These are phyloP conservation scores for Amblyjoppa proteus DNA, from an alignment of 2,888 invertebrate genomes.

Conservation along the genomic window DNA sequence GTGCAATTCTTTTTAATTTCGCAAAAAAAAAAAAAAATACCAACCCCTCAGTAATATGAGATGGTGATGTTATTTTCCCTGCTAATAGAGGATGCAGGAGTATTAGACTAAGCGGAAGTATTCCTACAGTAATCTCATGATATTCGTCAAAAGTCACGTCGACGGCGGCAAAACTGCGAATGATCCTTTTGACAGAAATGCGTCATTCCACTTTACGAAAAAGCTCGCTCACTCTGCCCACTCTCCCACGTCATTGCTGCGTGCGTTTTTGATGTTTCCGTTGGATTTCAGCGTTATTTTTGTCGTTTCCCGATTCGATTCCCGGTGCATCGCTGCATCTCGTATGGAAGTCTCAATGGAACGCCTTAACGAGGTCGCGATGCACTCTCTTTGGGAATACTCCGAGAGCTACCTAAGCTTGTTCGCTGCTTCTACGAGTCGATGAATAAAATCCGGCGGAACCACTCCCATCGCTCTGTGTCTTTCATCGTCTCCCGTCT, in stretches of 20 bases:
- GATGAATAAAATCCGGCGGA: slow-evolving; percentile 55
- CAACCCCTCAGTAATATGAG: no score
- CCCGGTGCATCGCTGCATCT: neutral
- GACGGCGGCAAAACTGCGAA: no score
- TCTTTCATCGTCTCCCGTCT: slow-evolving; percentile 30
- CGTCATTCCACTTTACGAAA: no score
- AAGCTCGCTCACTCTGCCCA: neutral
- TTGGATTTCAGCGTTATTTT: neutral
- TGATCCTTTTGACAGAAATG: no score
- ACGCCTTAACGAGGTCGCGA: slow-evolving; percentile 61
- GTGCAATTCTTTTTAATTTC: no score
- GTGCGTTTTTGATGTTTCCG: neutral
- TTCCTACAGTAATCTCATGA: no score
- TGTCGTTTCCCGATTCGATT: slow-evolving; percentile 1
- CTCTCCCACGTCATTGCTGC: neutral
- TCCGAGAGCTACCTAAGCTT: slow-evolving; percentile 57
- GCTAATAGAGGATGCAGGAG: no score
- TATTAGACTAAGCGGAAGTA: no score
- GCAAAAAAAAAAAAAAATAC: no score
- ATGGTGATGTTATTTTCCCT: no score
- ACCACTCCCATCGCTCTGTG: slow-evolving; percentile 33
- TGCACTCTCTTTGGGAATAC: slow-evolving; percentile 49
- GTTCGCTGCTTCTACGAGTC: slow-evolving; percentile 55
- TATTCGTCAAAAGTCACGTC: no score
- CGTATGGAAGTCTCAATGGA: slow-evolving; percentile 17